Base-by-base conservation (phyloP, 2,113 vertebrate species). In the Osmerus eperlanus region DNA sequence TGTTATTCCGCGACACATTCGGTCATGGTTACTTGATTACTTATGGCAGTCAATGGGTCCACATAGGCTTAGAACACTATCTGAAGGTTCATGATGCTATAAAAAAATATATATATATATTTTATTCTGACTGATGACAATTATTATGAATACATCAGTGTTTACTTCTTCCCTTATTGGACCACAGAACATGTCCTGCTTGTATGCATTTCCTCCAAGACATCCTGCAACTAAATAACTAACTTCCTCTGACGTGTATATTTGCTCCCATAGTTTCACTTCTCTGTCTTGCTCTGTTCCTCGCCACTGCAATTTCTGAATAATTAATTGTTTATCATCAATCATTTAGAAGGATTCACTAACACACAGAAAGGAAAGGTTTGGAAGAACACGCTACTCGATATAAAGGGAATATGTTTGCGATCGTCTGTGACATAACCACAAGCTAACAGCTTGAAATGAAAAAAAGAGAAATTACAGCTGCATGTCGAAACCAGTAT, bases 291-390 rank as follows among this genome's bases (percentile, higher is more conserved):
- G 71, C 75, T 78, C 56, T 78, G 62, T 81, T 84, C 64, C 67
- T 72, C 75, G 67, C 41, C 41, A 76, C 84, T 85, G 87, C 82
- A 73, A 75, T 11, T 61, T 69, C 76, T 92, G 81, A 91, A 92
- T 91, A 89, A 90, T 91, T 86, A 83, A 91, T 84, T n/a, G n/a
- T 19, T 70, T 5, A 54, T 76, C 86, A 88, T 91, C 77, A 90
- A 91, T 91, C 83, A 85, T 91, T 86, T 72, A 91, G 72, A 32
- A 29, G 80, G 66, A 73, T 25, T 52, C 68, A n/a, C 68, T 83
- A 73, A 15, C 73, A 73, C 29, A 74, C 60, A 67, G 82, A 83
- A 75, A 66, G 80, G 62, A 64, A 60, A 72, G 70, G 80, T 70
- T 77, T 80, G 75, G 79, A 81, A 74, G 81, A 82, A 76, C 83